Conservation (phyloP, 2,888 invertebrate species). For the Anticlea derivata region DNA sequence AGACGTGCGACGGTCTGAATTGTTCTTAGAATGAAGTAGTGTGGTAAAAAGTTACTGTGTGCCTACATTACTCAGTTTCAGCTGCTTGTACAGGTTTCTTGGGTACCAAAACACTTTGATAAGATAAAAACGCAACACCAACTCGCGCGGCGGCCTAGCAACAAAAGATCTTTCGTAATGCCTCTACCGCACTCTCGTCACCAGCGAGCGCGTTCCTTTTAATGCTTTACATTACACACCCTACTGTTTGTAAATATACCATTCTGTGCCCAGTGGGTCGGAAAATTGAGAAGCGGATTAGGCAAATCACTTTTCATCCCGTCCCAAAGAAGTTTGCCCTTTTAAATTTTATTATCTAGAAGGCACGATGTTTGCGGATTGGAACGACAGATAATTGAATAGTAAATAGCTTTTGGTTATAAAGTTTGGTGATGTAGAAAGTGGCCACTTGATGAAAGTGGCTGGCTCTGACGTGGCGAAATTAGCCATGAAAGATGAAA, state of each 20-base stretch:
- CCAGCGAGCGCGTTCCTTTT: too few species aligned
- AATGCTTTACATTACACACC: neutral
- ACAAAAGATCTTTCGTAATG: too few species aligned
- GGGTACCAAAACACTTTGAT: too few species aligned
- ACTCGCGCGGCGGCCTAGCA: too few species aligned
- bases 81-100: too few species aligned
- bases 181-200: too few species aligned
- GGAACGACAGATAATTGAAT: constrained; percentile 10
- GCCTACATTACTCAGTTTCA: too few species aligned
- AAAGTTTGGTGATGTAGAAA: constrained; percentile 10
- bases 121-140: too few species aligned
- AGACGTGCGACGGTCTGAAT: too few species aligned
- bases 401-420: constrained; percentile 15
- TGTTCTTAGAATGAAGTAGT: too few species aligned
- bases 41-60: too few species aligned
- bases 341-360: constrained; percentile 81
- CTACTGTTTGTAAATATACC: constrained; percentile 8
- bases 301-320: constrained; percentile 82
- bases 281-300: constrained; percentile 83
- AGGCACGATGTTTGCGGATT: constrained; percentile 45
- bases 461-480: neutral
- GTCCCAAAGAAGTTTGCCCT: constrained; percentile 77
- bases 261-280: constrained; percentile 58
- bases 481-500: neutral
- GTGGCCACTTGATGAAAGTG: neutral